Evolutionary conservation across 1,140 invertebrate species (phyloP).

Genomic region (Samia ricini): DNA sequence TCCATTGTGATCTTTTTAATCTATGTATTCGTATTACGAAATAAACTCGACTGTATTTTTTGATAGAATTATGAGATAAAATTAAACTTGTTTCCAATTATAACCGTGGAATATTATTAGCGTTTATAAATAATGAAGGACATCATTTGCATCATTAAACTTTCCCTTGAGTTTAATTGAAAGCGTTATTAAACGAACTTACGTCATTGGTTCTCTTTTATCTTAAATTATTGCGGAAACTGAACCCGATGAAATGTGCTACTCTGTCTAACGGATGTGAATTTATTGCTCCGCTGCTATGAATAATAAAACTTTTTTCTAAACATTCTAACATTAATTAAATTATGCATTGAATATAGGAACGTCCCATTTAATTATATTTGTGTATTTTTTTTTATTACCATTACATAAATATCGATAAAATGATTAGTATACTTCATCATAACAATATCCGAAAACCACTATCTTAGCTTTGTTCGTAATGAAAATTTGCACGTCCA

Average conservation of each 20-base stretch:
- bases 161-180: conserved; percentile 28
- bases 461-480: no score
- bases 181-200: conserved; percentile 12
- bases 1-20: no score
- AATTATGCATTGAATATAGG: not conserved
- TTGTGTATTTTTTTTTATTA: no score
- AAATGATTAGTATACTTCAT: no score
- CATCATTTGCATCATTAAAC: not conserved
- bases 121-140: not conserved
- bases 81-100: not conserved
- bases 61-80: not conserved
- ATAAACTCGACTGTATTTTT: no score
- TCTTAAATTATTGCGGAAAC: conserved; percentile 23
- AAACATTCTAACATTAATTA: not conserved
- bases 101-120: not conserved
- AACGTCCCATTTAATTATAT: no score
- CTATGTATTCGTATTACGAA: no score
- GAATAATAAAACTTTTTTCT: conserved; percentile 9
- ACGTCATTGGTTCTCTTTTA: conserved; percentile 21
- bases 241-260: conserved; percentile 23
- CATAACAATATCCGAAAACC: no score
- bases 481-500: no score
- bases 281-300: conserved; percentile 12
- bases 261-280: conserved; percentile 15
- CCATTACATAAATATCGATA: no score